Conservation (phyloP, 2,113 vertebrate species). For the Quiscalus mexicanus region DNA sequence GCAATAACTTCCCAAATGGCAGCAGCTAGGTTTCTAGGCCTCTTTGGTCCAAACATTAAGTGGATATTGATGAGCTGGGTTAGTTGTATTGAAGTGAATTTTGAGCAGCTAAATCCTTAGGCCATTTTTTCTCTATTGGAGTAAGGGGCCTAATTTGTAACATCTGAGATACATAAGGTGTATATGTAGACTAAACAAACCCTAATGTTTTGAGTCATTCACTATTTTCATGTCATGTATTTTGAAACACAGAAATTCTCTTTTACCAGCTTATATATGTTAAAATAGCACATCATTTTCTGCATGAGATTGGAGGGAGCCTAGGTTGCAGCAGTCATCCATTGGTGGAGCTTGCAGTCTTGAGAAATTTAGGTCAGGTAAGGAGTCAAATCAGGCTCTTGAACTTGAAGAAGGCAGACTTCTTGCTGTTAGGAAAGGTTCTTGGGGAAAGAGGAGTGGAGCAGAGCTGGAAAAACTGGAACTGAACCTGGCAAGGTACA, state of each 20-base stretch:
- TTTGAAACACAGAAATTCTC: neutral
- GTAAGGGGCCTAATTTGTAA: neutral
- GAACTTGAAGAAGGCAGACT: neutral
- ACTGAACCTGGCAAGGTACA: neutral
- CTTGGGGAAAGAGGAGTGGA: neutral
- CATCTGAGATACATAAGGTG: neutral
- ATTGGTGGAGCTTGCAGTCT: neutral
- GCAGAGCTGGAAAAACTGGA: neutral
- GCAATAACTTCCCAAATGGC: neutral
- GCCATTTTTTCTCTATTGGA: neutral
- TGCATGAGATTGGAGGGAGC: neutral
- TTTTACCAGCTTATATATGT: neutral
- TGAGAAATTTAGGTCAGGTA: neutral
- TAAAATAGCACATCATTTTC: neutral
- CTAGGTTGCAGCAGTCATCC: neutral
- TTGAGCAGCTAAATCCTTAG: neutral
- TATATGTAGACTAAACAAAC: neutral
- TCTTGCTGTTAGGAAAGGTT: neutral
- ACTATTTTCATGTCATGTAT: neutral
- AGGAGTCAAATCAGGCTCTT: neutral
- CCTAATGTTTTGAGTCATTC: neutral
- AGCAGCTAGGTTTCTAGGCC: neutral
- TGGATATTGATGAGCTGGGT: neutral
- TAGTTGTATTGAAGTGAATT: neutral
- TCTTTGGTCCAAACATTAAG: neutral